Evolutionary conservation across 2,797 vertebrate genomes (phyloP).

Genomic region (Ceyx erithaca): DNA sequence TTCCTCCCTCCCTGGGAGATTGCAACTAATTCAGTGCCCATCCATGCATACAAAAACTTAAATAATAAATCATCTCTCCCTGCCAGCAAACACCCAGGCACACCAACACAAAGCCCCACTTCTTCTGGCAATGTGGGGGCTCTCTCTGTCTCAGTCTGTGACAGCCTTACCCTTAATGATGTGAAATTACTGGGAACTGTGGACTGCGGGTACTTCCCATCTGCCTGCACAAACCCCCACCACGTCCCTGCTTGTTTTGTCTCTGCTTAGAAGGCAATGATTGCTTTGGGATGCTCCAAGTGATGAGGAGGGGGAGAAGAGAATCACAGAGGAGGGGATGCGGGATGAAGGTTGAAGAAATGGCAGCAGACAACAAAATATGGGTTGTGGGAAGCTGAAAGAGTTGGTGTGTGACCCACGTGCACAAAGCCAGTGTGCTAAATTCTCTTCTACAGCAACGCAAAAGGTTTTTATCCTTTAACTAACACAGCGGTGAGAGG

Average conservation of each 20-base stretch:
- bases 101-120: neutral
- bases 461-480: constrained; percentile 62
- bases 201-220: neutral
- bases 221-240: neutral
- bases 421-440: neutral
- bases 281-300: neutral
- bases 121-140: neutral
- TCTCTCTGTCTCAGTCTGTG: neutral
- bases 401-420: neutral
- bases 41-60: constrained; percentile 31
- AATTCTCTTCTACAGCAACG: constrained; percentile 13
- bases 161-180: neutral
- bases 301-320: neutral
- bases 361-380: neutral
- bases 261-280: neutral
- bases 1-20: neutral
- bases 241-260: neutral
- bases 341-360: neutral
- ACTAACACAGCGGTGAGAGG: constrained; percentile 60
- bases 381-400: neutral
- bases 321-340: neutral
- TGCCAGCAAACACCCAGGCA: neutral
- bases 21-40: constrained; percentile 33
- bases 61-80: constrained; percentile 56
- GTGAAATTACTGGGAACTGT: neutral